phyloP scores from a whole-genome alignment of 2,113 vertebrate genomes.

The Panthera leo region DNA sequence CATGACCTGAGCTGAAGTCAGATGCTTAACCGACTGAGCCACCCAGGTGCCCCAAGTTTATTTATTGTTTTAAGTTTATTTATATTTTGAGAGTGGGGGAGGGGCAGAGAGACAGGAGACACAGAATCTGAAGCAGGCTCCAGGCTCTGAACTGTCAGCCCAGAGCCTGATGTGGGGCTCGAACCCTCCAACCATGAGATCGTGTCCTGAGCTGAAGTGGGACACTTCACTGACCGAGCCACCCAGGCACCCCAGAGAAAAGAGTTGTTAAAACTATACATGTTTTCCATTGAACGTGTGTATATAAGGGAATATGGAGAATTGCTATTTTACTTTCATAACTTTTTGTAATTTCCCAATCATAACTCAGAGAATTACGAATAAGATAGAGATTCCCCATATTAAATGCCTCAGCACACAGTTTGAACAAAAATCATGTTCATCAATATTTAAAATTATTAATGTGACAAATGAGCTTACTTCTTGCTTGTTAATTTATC shows the following conservation, averaged over 20 bases:
- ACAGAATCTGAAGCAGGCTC: too few relatives aligned
- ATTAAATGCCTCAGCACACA: slow-evolving; percentile 2
- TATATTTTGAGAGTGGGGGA: too few relatives aligned
- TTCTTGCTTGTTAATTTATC: background rate
- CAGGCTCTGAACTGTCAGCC: too few relatives aligned
- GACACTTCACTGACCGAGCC: too few relatives aligned
- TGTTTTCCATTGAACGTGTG: background rate
- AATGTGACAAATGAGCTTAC: background rate
- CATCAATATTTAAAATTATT: slow-evolving; percentile 30
- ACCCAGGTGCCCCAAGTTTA: too few relatives aligned
- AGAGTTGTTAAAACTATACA: background rate
- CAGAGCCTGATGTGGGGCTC: too few relatives aligned
- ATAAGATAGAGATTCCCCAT: background rate
- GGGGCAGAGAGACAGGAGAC: too few relatives aligned
- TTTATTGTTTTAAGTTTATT: too few relatives aligned
- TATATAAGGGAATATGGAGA: background rate
- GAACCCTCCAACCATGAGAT: too few relatives aligned
- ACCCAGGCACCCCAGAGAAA: background rate
- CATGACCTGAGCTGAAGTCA: too few relatives aligned
- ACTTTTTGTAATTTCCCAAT: background rate
- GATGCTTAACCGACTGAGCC: too few relatives aligned
- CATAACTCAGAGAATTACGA: background rate
- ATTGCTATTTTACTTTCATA: background rate
- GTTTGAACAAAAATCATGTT: background rate
- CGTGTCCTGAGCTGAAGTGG: too few relatives aligned